Evolutionary conservation across 2,797 vertebrate genomes (phyloP).

Genomic region (Pseudochaenichthys georgianus): DNA sequence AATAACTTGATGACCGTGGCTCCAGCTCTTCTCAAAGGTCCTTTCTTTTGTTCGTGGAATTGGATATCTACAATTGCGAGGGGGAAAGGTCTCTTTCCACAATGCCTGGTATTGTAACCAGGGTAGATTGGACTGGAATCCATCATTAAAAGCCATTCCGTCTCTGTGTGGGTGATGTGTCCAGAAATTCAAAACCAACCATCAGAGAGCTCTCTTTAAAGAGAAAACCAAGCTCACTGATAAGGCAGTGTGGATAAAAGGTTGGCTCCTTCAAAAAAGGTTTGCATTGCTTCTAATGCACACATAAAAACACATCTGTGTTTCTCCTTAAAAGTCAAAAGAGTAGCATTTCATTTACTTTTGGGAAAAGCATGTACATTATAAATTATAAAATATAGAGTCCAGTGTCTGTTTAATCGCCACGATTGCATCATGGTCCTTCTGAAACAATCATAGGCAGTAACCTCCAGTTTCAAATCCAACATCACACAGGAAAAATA

Average conservation of each 20-base stretch:
- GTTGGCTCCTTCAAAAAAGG: slow-evolving; percentile 43
- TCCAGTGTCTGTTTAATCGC: slow-evolving; percentile 82
- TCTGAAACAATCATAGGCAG: slow-evolving; percentile 75
- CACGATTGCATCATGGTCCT: slow-evolving; percentile 55
- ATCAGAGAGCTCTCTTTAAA: slow-evolving; percentile 67
- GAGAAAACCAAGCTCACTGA: slow-evolving; percentile 70
- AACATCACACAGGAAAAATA: slow-evolving; percentile 50
- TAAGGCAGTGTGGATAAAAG: slow-evolving; percentile 75
- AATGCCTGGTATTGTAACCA: slow-evolving; percentile 80
- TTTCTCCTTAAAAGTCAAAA: slow-evolving; percentile 41
- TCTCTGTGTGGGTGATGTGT: slow-evolving; percentile 70
- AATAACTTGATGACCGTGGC: slow-evolving; percentile 61
- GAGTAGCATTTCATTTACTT: slow-evolving; percentile 57
- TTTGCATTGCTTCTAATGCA: slow-evolving; percentile 62
- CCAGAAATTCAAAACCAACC: slow-evolving; percentile 79
- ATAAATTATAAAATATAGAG: slow-evolving; percentile 78
- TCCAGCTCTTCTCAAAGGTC: slow-evolving; percentile 56
- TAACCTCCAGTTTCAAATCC: slow-evolving; percentile 75
- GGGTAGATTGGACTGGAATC: slow-evolving; percentile 56
- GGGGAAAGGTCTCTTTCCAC: slow-evolving; percentile 62
- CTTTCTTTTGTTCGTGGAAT: slow-evolving; percentile 67
- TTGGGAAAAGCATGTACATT: slow-evolving; percentile 64
- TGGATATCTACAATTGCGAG: slow-evolving; percentile 70
- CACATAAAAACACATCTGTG: slow-evolving; percentile 36
- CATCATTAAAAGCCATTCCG: slow-evolving; percentile 62